Evolutionary conservation across 2,113 vertebrate species (phyloP), one percentile per base, ranked within the genome.

Genomic region (Protobothrops mucrosquamatus): DNA sequence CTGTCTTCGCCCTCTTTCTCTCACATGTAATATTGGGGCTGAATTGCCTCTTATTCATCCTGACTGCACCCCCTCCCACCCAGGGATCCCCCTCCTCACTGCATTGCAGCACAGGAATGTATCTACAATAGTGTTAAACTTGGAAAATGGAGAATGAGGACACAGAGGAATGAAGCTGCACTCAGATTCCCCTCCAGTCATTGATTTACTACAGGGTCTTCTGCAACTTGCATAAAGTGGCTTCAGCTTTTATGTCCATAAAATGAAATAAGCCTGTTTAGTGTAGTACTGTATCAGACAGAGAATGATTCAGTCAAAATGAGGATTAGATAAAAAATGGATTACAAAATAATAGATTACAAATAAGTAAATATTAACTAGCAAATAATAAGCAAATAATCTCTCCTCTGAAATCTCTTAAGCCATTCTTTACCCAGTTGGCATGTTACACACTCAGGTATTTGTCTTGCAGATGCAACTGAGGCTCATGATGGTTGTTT

Each of bases 391-490:
- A 48, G 48, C 6, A 7, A 48, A 48, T 10, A 86, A 3, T 48
- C 12, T 43, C 20, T 57, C 18, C 3, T 88, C 4, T 39, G 88
- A 57, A 18, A 24, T 57, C 39, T 23, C 18, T 57, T 10, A 43
- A 59, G 22, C 8, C 34, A 43, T 11, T 26, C 3, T 34, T 89
- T 51, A 51, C 3, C 23, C 3, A 2, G 24, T 26, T 43, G 15
- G 12, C 24, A 46, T 89, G 56, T 9, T 55, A 46, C 43, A 52
- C 24, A 48, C 46, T 55, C 4, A 54, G 34, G 10, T 24, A 0
- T 20, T 24, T 81, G 0, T 87, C 8, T n/a, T 4, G 5, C 93
- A 98, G 98, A 46, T 59, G 92, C 96, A 7, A 94, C 92, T 0
- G 97, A 95, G 0, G 97, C 93, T 6, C 15, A 93, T 24, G 88